phyloP scores from a whole-genome alignment of 2,888 invertebrate species.

The Calameuta filiformis region DNA sequence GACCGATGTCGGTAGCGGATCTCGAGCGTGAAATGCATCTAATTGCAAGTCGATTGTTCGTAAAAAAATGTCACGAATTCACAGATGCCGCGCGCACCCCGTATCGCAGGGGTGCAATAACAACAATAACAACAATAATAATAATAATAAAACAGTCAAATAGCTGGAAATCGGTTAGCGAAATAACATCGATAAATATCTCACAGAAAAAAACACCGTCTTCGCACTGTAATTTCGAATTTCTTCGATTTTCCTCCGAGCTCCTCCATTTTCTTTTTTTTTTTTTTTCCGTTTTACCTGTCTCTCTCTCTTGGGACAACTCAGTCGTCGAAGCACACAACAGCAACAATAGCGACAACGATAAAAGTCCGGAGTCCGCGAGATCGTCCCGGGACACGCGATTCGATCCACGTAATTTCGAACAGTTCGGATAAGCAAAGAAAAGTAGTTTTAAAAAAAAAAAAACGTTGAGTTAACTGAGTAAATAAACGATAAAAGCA shows the following conservation, averaged over 20 bases:
- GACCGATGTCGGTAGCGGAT: slow-evolving; percentile 1
- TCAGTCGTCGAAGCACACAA: background rate
- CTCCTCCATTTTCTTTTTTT: background rate
- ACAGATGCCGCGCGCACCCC: background rate
- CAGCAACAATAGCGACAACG: background rate
- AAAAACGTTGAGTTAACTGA: background rate
- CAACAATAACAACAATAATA: background rate
- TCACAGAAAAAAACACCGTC: background rate
- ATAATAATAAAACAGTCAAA: background rate
- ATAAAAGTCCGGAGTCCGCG: background rate
- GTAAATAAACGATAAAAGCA: background rate
- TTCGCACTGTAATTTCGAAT: background rate
- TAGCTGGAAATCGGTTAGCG: background rate
- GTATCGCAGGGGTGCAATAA: background rate
- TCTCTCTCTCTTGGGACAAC: background rate
- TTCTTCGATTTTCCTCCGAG: background rate
- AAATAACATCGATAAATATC: background rate
- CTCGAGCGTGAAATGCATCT: slow-evolving; percentile 12
- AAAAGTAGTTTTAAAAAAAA: background rate
- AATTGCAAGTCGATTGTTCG: background rate
- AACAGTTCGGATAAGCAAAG: background rate
- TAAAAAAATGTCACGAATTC: background rate
- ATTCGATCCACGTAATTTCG: background rate
- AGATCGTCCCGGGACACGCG: background rate
- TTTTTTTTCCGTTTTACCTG: background rate